A percentile compares a stretch with the other conserved stretches of the same genome.
These are phyloP conservation scores for Microplitis demolitor DNA, from an alignment of 1,140 invertebrate species.

Conservation along the genomic window DNA sequence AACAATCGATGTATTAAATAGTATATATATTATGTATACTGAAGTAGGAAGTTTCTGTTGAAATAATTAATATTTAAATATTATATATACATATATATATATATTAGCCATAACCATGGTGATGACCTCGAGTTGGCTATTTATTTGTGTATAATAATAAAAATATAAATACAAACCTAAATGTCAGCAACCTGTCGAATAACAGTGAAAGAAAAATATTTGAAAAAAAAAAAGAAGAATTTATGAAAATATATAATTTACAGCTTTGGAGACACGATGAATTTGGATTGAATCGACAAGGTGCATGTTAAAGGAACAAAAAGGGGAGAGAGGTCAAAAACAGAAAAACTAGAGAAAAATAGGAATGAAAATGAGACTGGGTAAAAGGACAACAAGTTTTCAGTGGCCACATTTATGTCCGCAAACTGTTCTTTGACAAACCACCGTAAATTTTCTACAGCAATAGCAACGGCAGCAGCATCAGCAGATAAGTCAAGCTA, in stretches of 20 bases:
- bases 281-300: slow-evolving; percentile 40
- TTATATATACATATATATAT: no score
- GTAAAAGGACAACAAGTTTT: not conserved
- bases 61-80: no score
- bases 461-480: no score
- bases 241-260: not conserved
- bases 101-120: no score
- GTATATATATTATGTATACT: no score
- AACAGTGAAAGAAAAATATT: no score
- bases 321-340: not conserved
- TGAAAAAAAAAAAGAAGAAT: not conserved
- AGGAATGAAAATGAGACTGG: not conserved
- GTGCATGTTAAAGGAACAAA: slow-evolving; percentile 24
- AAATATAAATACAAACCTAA: no score
- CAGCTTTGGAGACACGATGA: not conserved
- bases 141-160: no score
- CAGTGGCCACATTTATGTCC: slow-evolving; percentile 30
- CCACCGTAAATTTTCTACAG: slow-evolving; percentile 26
- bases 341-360: not conserved
- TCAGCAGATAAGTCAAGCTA: not conserved
- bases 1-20: no score
- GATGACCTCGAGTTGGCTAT: no score
- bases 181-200: no score
- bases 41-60: no score
- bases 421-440: slow-evolving; percentile 11